Base-by-base conservation (phyloP, 2,888 invertebrate species). In the Melinaea marsaeus region DNA sequence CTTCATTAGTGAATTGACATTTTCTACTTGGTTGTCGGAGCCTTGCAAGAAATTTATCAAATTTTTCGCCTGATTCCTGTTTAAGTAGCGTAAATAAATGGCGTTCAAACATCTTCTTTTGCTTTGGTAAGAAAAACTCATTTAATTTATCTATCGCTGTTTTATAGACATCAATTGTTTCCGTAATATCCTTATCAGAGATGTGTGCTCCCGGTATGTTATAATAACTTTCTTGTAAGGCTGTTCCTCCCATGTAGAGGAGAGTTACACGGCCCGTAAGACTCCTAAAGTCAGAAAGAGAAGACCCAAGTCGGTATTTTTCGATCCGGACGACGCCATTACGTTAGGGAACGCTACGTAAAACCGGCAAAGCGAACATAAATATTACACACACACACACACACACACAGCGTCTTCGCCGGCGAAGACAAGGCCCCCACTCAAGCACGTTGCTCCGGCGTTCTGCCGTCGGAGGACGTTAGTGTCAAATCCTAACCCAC, bases 41-140 rank as follows among this genome's bases (percentile, higher is more conserved):
- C 55, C 74, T 66, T 4, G 74, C 47, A 9, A 78, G 34, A 65
- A 78, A 80, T 59, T 76, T 78, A 48, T 74, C 76, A 60, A 80
- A 75, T 46, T 72, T 74, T 51, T 79, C 79, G 0, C 66, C 72
- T 55, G 66, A 56, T 64, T 78, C 74, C 57, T 75, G 76, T 62
- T 73, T 76, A 4, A 75, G 61, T 11, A 70, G 60, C 2, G 77
- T 62, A 64, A 78, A 78, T 3, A 77, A 9, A 66, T 79, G 75
- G 9, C 77, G 58, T 69, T 80, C 78, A 45, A 54, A 64, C 62
- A 74, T 2, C 60, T 54, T 35, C 60, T 68, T 72, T 63, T 74
- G 74, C 51, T 75, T 74, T 2, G 75, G 75, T 5, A 62, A 54
- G 55, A 75, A 75, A 56, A 69, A 75, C 55, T 69, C 66, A 55